Evolutionary conservation across 2,113 vertebrate genomes (phyloP).

Genomic region (Platanista minor): DNA sequence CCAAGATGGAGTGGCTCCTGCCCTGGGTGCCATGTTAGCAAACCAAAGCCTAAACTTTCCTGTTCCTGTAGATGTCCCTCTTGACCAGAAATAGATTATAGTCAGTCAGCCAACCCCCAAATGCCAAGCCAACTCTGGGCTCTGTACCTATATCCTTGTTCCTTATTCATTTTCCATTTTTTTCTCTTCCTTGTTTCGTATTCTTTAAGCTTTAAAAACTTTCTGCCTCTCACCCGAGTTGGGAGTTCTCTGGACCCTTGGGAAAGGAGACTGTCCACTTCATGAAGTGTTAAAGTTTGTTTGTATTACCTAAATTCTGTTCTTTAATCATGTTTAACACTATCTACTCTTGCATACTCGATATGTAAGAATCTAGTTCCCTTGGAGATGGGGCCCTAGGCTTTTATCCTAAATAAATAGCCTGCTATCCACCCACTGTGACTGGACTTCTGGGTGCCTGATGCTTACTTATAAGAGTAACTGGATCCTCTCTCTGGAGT

Average conservation of each 20-base stretch:
- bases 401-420: not conserved
- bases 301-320: not conserved
- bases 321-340: not conserved
- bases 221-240: too few relatives aligned
- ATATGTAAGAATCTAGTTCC: not conserved
- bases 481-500: not conserved
- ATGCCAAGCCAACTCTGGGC: not conserved
- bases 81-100: not conserved
- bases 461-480: not conserved
- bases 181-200: not conserved
- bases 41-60: not conserved
- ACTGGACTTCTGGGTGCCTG: not conserved
- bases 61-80: not conserved
- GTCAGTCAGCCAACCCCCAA: too few relatives aligned
- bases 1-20: not conserved
- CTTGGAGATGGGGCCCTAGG: not conserved
- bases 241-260: not conserved
- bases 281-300: not conserved
- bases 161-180: not conserved
- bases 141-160: not conserved
- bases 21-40: accelerated
- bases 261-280: not conserved
- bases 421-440: not conserved
- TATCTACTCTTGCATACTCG: not conserved
- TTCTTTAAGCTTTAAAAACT: not conserved